A percentile compares a stretch with the other conserved stretches of the same genome.
Evolutionary conservation across 2,888 invertebrate genomes (phyloP).

Genomic region (Morpho deidamia): DNA sequence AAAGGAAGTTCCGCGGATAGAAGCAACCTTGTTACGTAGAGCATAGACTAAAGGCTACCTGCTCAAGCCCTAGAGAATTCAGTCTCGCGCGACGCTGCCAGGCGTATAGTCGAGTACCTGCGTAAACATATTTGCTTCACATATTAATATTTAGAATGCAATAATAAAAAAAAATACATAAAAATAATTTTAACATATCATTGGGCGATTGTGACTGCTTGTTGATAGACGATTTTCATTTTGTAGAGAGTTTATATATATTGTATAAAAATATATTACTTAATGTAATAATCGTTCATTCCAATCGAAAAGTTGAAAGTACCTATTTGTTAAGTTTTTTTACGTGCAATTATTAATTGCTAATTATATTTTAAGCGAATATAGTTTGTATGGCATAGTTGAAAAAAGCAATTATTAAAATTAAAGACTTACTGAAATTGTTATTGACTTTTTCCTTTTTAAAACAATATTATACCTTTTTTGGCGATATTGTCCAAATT

Average conservation of each 20-base stretch:
- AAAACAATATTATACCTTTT: not conserved
- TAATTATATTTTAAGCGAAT: slow-evolving; percentile 76
- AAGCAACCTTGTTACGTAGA: slow-evolving; percentile 61
- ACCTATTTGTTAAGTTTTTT: slow-evolving; percentile 78
- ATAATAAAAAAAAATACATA: slow-evolving; percentile 50
- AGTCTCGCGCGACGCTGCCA: slow-evolving; percentile 21
- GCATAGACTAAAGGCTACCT: slow-evolving; percentile 9
- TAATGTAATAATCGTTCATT: slow-evolving; percentile 76
- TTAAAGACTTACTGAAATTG: slow-evolving; percentile 74
- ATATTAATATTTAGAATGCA: slow-evolving; percentile 57
- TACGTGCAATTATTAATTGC: slow-evolving; percentile 80
- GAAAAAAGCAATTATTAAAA: slow-evolving; percentile 77
- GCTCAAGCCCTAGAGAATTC: slow-evolving; percentile 20
- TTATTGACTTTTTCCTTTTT: slow-evolving; percentile 36
- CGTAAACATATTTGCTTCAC: slow-evolving; percentile 22
- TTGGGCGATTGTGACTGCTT: slow-evolving; percentile 79
- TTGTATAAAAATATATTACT: slow-evolving; percentile 67
- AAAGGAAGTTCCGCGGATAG: slow-evolving; percentile 54
- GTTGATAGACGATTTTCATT: slow-evolving; percentile 70
- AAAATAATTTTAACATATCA: slow-evolving; percentile 78
- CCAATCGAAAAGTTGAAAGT: slow-evolving; percentile 76
- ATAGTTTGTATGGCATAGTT: slow-evolving; percentile 78
- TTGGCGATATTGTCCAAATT: not conserved
- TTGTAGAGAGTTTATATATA: slow-evolving; percentile 63
- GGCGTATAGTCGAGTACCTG: slow-evolving; percentile 22